Base-by-base conservation (phyloP, 2,888 invertebrate genomes). In the Coleophora deauratella region DNA sequence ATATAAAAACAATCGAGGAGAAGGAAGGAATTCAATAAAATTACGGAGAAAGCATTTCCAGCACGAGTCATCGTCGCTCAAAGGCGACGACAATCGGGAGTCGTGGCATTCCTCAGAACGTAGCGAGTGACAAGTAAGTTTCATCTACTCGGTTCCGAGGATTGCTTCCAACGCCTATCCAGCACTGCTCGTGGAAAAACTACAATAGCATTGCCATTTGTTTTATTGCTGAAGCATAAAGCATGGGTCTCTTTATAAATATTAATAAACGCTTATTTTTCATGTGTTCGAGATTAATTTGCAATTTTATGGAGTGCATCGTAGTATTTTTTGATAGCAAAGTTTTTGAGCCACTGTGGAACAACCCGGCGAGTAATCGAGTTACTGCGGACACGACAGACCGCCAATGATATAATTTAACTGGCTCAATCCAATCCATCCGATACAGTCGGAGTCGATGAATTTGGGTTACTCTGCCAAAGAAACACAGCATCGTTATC, bases 371-470 rank as follows among this genome's bases (percentile, higher is more conserved):
- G 6, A 51, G 38, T 78, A 78, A 81, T 80, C 71, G 74, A 81
- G 73, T 82, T 78, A 82, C 67, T 47, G 67, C 31, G n/a, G 31
- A n/a, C 10, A 56, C 66, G 66, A 69, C 67, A 64, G 68, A 66
- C 70, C 59, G 60, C 57, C 77, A 80, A 74, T 82, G 77, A 80
- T 79, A 81, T 80, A 79, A 82, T 80, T 82, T 74, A 78, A 74
- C 77, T 79, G 72, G 70, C 74, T 77, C 73, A 81, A 81, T 80
- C 74, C 66, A 73, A 80, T 78, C 68, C 55, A 80, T 78, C 68
- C 55, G 78, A 70, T 73, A 70, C 74, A 72, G 75, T 67, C 50
- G 74, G 67, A 76, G 73, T 73, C 78, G 66, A 63, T 54, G 68
- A 75, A 81, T 76, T 74, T 63, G 64, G 80, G 77, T 79, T 76